Evolutionary conservation across 1,140 invertebrate genomes (phyloP).

Genomic region (Apis dorsata): DNA sequence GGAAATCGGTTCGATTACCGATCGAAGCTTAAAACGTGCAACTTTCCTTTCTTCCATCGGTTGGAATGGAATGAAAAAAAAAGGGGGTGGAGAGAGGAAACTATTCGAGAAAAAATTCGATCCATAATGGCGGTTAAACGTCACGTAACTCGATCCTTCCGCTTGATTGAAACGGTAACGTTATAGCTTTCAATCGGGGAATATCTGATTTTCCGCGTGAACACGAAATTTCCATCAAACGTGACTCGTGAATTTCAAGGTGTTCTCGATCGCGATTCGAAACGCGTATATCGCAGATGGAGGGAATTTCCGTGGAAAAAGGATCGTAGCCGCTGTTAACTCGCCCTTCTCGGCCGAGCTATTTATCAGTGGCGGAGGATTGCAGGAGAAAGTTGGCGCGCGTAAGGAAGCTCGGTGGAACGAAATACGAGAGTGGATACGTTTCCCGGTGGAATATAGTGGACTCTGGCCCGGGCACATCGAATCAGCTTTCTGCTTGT

Average conservation of each 20-base stretch:
- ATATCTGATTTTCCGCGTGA: not conserved
- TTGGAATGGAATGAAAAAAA: not conserved
- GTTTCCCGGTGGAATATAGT: conserved; percentile 35
- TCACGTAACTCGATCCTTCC: not conserved
- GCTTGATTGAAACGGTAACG: conserved; percentile 7
- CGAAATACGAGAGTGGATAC: conserved; percentile 49
- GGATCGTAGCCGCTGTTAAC: conserved; percentile 31
- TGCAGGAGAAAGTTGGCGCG: conserved; percentile 43
- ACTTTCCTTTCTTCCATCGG: not conserved
- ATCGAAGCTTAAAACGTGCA: too few relatives aligned
- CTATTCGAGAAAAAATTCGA: not conserved
- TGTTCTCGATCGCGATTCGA: not conserved
- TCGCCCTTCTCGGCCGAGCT: conserved; percentile 28
- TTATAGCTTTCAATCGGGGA: too few relatives aligned
- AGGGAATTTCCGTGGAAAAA: conserved; percentile 21
- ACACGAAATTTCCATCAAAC: conserved; percentile 15
- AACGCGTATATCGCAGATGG: too few relatives aligned
- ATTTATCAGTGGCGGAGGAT: conserved; percentile 56
- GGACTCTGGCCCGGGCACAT: conserved; percentile 35
- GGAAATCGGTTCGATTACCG: too few relatives aligned
- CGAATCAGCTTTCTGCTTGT: conserved; percentile 58
- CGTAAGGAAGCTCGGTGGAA: too few relatives aligned
- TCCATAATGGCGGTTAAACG: not conserved
- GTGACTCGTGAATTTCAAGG: not conserved
- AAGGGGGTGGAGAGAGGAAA: rapidly evolving